Evolutionary conservation across 2,797 vertebrate genomes (phyloP), one percentile per base, ranked within the genome.

Genomic region (Cirrhinus mrigala): DNA sequence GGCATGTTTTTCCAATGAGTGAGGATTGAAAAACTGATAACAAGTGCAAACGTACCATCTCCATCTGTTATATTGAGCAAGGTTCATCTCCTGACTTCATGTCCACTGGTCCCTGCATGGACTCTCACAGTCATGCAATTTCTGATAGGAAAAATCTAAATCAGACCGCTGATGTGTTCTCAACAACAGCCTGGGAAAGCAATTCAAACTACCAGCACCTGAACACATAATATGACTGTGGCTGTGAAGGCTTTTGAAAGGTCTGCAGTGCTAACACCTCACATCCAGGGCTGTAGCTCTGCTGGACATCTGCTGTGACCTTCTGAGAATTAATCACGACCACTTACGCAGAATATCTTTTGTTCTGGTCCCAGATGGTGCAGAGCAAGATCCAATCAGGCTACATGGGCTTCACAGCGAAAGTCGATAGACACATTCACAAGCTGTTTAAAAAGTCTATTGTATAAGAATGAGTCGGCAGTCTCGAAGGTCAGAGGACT

Each of bases 361-460:
- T 87, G 75, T 89, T 87, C 82, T 71, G 80, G 81, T 81, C 81
- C 56, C 81, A 68, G 79, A 82, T 81, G 79, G 37, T 71, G 79
- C 10, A 2, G 52, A 27, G 81, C 79, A 85, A 79, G 75, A 80
- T 77, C 48, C 64, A 83, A 82, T 52, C 52, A 79, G 74, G 82
- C 79, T 85, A 56, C 79, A 81, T 29, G 62, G 50, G n/a, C 79
- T 76, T 83, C 73, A 50, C 62, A 11, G 73, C 76, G 37, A 81
- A 78, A 88, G 82, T 83, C 89, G 68, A 87, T 86, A 81, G 50
- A 74, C 77, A 75, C 76, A 89, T 86, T 88, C 79, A 81, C 71
- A 82, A 85, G 82, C 85, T 79, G 83, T 86, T 89, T 78, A 88
- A 89, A 88, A 79, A 77, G 73, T 75, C 77, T 62, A 77, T 81